A percentile compares a stretch with the other conserved stretches of the same genome.
These are phyloP conservation scores for Acronicta psi DNA, from an alignment of 2,888 invertebrate species.

Conservation along the genomic window DNA sequence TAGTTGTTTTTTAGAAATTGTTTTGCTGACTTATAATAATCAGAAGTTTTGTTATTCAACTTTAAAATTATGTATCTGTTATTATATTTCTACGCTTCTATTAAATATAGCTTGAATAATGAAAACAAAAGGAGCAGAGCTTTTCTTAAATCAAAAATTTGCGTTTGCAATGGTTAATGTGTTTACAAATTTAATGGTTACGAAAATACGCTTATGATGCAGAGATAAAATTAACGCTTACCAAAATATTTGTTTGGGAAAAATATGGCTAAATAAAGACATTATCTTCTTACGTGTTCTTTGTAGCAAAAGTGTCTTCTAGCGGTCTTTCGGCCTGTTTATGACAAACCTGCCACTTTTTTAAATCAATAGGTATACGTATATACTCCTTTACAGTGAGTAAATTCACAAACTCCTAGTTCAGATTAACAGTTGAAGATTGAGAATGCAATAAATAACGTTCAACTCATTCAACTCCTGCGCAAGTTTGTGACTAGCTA, in stretches of 20 bases:
- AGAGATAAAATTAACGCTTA: neutral
- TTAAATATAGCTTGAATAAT: too few species aligned
- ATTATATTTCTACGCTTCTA: neutral
- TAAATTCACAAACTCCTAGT: too few species aligned
- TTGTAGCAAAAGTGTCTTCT: too few species aligned
- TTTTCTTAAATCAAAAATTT: conserved; percentile 15
- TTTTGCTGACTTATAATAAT: neutral
- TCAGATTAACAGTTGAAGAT: neutral
- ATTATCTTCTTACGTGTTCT: too few species aligned
- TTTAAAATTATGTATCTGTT: too few species aligned
- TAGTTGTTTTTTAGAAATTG: neutral
- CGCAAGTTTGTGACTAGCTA: conserved; percentile 1
- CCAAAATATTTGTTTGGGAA: conserved; percentile 3
- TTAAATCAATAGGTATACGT: too few species aligned
- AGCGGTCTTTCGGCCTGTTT: too few species aligned
- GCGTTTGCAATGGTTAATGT: conserved; percentile 10
- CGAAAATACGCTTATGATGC: conserved; percentile 3
- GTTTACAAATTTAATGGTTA: conserved; percentile 7
- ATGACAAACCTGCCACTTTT: too few species aligned
- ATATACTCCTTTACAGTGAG: neutral
- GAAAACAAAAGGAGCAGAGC: neutral
- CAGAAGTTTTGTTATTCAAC: neutral
- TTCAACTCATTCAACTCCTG: conserved; percentile 13
- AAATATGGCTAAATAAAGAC: neutral
- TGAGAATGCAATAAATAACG: neutral